These are phyloP conservation scores for Muscicapa adusta DNA, from an alignment of 2,113 vertebrate species.

Conservation along the genomic window DNA sequence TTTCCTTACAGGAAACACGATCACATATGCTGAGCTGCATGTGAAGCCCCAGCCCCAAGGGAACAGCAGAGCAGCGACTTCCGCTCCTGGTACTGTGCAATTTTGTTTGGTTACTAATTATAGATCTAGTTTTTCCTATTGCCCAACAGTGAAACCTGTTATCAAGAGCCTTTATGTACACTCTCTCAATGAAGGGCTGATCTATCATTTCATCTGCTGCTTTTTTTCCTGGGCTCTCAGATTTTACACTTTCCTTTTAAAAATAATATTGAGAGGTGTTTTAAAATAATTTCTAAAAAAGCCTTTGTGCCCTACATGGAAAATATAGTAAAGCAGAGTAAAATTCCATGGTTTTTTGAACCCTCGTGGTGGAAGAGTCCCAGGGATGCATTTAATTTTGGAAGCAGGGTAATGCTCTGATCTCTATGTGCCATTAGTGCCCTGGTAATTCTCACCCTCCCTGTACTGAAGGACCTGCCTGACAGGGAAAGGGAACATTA, in stretches of 20 bases:
- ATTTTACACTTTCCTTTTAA: background rate
- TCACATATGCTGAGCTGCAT: conserved; percentile 3
- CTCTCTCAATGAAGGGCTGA: background rate
- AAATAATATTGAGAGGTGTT: background rate
- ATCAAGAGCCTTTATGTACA: background rate
- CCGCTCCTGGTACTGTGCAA: background rate
- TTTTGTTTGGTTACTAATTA: conserved; percentile 15
- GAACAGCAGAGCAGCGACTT: conserved; percentile 15
- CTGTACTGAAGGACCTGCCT: background rate
- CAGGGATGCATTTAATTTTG: background rate
- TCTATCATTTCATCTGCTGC: background rate
- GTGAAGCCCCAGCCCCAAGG: background rate
- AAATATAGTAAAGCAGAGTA: background rate
- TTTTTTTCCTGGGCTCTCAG: background rate
- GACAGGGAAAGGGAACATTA: background rate
- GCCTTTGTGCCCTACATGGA: background rate
- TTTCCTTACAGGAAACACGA: conserved; percentile 10
- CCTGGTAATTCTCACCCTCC: background rate
- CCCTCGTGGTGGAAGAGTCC: fast-evolving
- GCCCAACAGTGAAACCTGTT: background rate
- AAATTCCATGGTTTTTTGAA: background rate
- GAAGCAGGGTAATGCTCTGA: background rate
- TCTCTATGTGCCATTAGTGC: background rate
- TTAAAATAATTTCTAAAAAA: background rate
- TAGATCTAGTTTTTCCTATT: background rate